Percentiles rank a stretch among this genome's conserved stretches.
Conservation (phyloP, 2,797 vertebrate genomes). For the Erpetoichthys calabaricus region DNA sequence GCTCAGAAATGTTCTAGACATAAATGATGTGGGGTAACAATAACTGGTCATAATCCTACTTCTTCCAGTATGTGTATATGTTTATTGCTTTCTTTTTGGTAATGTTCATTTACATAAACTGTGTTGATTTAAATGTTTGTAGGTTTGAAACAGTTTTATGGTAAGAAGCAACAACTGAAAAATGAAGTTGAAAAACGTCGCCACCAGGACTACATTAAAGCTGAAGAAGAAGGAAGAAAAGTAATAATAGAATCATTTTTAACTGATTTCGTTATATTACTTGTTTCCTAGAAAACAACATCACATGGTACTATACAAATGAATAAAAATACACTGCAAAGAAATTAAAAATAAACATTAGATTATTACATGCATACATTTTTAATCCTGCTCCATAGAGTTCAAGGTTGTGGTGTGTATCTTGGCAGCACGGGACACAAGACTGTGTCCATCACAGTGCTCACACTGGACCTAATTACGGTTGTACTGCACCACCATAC, state of each 20-base stretch:
- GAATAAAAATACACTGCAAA: neutral
- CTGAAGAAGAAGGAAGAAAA: conserved; percentile 43
- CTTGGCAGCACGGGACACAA: too few species aligned
- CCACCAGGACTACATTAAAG: conserved; percentile 43
- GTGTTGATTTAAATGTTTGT: neutral
- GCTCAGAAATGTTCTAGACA: neutral
- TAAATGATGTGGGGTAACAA: too few species aligned
- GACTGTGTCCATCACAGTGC: too few species aligned
- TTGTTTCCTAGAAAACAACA: neutral
- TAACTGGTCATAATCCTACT: too few species aligned
- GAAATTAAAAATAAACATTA: neutral
- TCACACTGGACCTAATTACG: too few species aligned
- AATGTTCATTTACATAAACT: too few species aligned
- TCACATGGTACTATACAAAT: neutral
- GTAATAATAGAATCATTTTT: conserved; percentile 24
- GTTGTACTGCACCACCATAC: too few species aligned
- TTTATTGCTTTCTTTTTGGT: too few species aligned
- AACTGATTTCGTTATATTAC: neutral
- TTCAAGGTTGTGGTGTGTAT: neutral
- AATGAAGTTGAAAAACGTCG: conserved; percentile 43
- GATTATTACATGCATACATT: neutral
- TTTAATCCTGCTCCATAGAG: neutral
- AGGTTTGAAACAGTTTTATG: conserved; percentile 71
- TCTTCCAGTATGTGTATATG: too few species aligned
- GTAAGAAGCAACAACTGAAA: conserved; percentile 44